phyloP scores from a whole-genome alignment of 2,888 invertebrate species.

The Aproaerema taeniolella region DNA sequence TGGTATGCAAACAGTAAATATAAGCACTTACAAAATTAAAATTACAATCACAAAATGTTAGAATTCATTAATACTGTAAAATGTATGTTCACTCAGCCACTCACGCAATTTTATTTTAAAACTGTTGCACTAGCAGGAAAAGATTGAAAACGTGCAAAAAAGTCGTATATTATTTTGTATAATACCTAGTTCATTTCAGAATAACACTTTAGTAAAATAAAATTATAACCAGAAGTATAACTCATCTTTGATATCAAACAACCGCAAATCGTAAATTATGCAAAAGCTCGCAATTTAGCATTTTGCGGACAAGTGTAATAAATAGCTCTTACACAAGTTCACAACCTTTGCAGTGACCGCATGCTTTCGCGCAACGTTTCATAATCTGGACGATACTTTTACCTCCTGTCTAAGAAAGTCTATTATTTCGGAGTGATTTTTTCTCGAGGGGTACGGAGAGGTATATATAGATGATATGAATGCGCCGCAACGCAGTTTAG shows the following conservation, averaged over 20 bases:
- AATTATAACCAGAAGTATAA: too few relatives aligned
- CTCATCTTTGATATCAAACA: neutral
- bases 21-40: too few relatives aligned
- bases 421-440: slow-evolving; percentile 54
- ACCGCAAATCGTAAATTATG: neutral
- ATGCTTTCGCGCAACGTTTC: slow-evolving; percentile 58
- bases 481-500: slow-evolving; percentile 55
- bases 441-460: slow-evolving; percentile 53
- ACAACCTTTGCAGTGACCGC: slow-evolving; percentile 49
- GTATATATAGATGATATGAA: slow-evolving; percentile 55
- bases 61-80: too few relatives aligned
- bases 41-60: too few relatives aligned
- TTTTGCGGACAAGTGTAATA: neutral
- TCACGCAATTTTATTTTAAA: too few relatives aligned
- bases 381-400: slow-evolving; percentile 71
- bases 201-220: too few relatives aligned
- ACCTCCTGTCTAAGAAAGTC: slow-evolving; percentile 70
- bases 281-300: neutral
- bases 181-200: too few relatives aligned
- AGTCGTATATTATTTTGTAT: neutral
- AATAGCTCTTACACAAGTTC: slow-evolving; percentile 27
- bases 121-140: too few relatives aligned
- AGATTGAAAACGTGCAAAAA: too few relatives aligned
- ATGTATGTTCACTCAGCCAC: too few relatives aligned
- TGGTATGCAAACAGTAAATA: too few relatives aligned